Evolutionary conservation across 1,140 invertebrate species (phyloP).

Genomic region (Aphaenogaster floridana): DNA sequence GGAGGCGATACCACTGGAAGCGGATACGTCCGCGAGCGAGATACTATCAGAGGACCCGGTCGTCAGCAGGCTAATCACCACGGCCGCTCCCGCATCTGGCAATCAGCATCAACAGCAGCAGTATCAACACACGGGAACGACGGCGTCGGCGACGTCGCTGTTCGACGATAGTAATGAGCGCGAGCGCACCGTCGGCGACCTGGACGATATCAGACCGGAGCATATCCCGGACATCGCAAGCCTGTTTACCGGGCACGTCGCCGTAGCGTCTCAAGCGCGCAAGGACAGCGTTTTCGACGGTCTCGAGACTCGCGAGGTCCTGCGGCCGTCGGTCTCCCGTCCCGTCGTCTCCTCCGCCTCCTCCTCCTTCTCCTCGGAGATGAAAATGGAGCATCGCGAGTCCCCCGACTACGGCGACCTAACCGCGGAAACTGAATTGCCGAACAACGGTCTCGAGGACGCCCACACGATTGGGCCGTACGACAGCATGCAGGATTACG

Average conservation of each 20-base stretch:
- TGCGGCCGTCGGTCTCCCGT: slow-evolving; percentile 74
- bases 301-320: slow-evolving; percentile 82
- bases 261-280: slow-evolving; percentile 60
- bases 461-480: slow-evolving; percentile 84
- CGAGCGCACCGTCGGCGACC: slow-evolving; percentile 40
- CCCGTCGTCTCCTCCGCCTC: slow-evolving; percentile 58
- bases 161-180: slow-evolving; percentile 51
- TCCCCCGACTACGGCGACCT: slow-evolving; percentile 59
- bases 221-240: slow-evolving; percentile 83
- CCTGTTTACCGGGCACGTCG: slow-evolving; percentile 80
- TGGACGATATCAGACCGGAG: slow-evolving; percentile 71
- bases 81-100: slow-evolving; percentile 73
- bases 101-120: slow-evolving; percentile 59
- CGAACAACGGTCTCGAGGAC: slow-evolving; percentile 80
- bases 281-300: slow-evolving; percentile 83
- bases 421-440: slow-evolving; percentile 73
- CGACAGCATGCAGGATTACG: slow-evolving; percentile 81
- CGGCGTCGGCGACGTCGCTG: slow-evolving; percentile 46
- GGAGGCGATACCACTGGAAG: slow-evolving; percentile 63
- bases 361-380: slow-evolving; percentile 55
- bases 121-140: not conserved
- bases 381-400: slow-evolving; percentile 79
- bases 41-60: slow-evolving; percentile 75
- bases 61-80: slow-evolving; percentile 74
- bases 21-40: slow-evolving; percentile 60